Percentiles rank a stretch among this genome's conserved stretches.
Conservation (phyloP, 2,797 vertebrate genomes). For the Columba guinea region DNA sequence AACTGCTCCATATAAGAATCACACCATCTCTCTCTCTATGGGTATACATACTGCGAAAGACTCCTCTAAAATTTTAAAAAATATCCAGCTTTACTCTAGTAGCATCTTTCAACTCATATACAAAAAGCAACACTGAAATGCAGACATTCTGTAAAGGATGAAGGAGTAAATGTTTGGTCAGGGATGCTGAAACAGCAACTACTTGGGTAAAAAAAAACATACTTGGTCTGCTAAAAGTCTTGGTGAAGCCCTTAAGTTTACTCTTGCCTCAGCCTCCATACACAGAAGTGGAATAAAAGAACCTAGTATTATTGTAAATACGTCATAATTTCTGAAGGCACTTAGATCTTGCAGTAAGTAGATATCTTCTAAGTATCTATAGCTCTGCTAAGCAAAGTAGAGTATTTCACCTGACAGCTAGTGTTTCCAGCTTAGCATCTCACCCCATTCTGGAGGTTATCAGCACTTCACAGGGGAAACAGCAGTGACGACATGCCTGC, state of each 20-base stretch:
- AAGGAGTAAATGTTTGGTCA: neutral
- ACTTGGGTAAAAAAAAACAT: neutral
- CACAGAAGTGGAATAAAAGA: neutral
- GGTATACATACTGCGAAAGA: neutral
- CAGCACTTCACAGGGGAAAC: neutral
- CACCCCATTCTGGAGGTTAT: neutral
- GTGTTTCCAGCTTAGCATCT: neutral
- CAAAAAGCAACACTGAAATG: neutral
- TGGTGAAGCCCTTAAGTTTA: neutral
- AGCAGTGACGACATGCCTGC: accelerated
- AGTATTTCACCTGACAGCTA: neutral
- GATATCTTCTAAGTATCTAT: neutral
- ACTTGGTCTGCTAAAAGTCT: neutral
- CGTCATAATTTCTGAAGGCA: neutral
- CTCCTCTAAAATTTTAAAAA: neutral
- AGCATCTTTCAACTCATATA: neutral
- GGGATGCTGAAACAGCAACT: neutral
- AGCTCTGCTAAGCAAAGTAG: neutral
- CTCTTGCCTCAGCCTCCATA: neutral
- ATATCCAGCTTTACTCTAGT: neutral
- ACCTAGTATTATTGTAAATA: neutral
- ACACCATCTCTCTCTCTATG: neutral
- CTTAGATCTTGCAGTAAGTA: neutral
- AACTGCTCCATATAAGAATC: neutral
- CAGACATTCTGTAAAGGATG: neutral